These are phyloP conservation scores for Sebastes trivittatus DNA, from an alignment of 2,797 vertebrate genomes.

Conservation along the genomic window DNA sequence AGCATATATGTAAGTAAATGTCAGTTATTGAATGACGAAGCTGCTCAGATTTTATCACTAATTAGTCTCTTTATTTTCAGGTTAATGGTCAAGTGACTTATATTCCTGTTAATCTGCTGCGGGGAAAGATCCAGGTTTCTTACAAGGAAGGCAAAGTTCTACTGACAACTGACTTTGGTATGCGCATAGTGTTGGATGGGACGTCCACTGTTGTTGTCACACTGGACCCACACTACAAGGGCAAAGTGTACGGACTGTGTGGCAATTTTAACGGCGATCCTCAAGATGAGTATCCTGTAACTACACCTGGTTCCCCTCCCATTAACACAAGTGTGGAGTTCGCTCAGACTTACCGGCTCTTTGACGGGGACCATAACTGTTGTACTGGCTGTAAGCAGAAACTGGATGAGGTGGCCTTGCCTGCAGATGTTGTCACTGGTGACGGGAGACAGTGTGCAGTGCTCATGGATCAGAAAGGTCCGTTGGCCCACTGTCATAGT, in stretches of 20 bases:
- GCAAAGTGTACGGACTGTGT: constrained; percentile 55
- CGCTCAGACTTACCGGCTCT: constrained; percentile 34
- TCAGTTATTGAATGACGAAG: not conserved
- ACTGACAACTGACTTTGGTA: constrained; percentile 48
- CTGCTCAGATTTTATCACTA: not conserved
- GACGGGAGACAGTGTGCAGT: not conserved
- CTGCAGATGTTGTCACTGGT: not conserved
- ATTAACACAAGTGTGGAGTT: not conserved
- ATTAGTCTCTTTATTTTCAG: constrained; percentile 20
- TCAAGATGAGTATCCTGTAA: constrained; percentile 28
- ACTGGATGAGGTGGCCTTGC: not conserved
- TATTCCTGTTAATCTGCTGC: constrained; percentile 38
- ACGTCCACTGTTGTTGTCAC: constrained; percentile 27
- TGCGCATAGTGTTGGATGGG: constrained; percentile 42
- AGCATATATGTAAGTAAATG: constrained; percentile 38
- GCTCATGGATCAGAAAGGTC: not conserved
- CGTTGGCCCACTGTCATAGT: constrained; percentile 1
- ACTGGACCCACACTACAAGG: constrained; percentile 22
- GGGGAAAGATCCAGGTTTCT: constrained; percentile 29
- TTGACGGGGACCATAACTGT: constrained; percentile 8
- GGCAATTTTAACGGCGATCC: constrained; percentile 50
- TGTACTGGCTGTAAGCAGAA: constrained; percentile 19
- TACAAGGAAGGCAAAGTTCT: not conserved
- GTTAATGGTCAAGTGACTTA: constrained; percentile 41
- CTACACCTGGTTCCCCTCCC: not conserved